A percentile compares a stretch with the other conserved stretches of the same genome.
These are phyloP conservation scores for Solenopsis invicta DNA, from an alignment of 1,140 invertebrate genomes.

Conservation along the genomic window DNA sequence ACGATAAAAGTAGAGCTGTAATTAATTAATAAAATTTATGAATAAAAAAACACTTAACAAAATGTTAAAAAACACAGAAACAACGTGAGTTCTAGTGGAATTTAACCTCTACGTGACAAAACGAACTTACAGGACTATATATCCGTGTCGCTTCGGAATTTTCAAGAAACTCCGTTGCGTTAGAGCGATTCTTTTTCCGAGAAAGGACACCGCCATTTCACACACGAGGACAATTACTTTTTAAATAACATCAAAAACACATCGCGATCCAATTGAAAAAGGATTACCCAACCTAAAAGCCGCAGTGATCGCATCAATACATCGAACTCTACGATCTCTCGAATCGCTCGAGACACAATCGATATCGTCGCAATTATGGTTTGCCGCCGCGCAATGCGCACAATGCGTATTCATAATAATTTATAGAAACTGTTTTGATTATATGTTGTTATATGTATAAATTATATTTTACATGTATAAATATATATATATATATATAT, in stretches of 20 bases:
- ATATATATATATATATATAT: too few species aligned
- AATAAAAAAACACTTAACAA: too few species aligned
- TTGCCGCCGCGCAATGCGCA: too few species aligned
- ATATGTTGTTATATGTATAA: too few species aligned
- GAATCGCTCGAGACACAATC: background rate
- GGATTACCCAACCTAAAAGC: background rate
- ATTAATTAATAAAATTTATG: background rate
- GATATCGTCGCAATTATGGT: background rate
- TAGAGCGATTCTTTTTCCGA: slow-evolving; percentile 80
- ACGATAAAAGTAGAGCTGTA: background rate
- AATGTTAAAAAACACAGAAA: background rate
- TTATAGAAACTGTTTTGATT: too few species aligned
- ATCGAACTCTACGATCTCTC: background rate
- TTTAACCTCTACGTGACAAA: slow-evolving; percentile 40
- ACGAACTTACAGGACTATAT: slow-evolving; percentile 87
- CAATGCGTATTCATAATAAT: too few species aligned
- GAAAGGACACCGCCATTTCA: slow-evolving; percentile 83
- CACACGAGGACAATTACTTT: slow-evolving; percentile 1
- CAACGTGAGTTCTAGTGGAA: slow-evolving; percentile 63
- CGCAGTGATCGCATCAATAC: background rate
- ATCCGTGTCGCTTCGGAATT: slow-evolving; percentile 84
- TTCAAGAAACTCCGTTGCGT: slow-evolving; percentile 81
- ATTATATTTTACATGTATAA: too few species aligned
- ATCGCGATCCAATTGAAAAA: background rate
- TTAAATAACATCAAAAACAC: slow-evolving; percentile 29